Evolutionary conservation across 2,797 vertebrate genomes (phyloP).

Genomic region (Pitangus sulphuratus): DNA sequence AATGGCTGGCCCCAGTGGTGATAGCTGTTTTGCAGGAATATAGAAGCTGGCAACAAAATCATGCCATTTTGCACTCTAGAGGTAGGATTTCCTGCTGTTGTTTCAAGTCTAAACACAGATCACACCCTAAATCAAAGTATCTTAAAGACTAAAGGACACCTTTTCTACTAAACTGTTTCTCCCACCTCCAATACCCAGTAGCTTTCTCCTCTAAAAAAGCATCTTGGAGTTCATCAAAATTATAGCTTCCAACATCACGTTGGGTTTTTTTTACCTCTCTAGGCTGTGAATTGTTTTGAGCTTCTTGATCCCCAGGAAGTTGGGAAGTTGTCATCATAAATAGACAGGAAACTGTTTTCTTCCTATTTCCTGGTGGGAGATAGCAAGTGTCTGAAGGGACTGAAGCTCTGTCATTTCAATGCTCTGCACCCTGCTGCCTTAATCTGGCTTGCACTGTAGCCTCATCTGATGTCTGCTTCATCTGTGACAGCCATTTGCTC

Average conservation of each 20-base stretch:
- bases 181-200: background rate
- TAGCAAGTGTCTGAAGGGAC: background rate
- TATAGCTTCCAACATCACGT: background rate
- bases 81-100: background rate
- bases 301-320: background rate
- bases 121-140: background rate
- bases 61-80: background rate
- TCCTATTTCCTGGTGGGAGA: background rate
- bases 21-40: background rate
- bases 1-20: accelerated
- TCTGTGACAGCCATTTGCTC: background rate
- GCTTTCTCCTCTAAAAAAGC: background rate
- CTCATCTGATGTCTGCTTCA: background rate
- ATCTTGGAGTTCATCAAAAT: background rate
- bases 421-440: background rate
- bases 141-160: background rate
- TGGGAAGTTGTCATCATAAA: background rate
- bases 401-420: background rate
- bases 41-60: background rate
- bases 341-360: background rate
- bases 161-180: background rate
- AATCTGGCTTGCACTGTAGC: background rate
- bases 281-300: background rate
- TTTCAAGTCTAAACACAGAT: background rate
- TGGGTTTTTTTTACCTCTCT: background rate